Conservation (phyloP, 2,888 invertebrate species). For the Unio pictorum region DNA sequence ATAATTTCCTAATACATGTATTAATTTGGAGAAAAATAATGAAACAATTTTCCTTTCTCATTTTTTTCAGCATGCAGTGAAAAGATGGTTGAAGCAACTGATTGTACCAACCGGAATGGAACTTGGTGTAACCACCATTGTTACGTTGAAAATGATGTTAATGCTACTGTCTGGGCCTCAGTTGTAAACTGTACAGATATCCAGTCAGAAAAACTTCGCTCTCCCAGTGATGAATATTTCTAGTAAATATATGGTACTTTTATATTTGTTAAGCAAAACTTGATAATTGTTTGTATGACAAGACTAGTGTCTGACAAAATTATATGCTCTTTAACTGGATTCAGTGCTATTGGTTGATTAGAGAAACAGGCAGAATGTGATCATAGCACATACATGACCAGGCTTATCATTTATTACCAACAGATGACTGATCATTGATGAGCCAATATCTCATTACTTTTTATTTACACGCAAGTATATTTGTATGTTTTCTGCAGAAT, state of each 20-base stretch:
- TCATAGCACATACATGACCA: too few species aligned
- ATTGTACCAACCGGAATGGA: slow-evolving; percentile 70
- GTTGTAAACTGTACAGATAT: slow-evolving; percentile 30
- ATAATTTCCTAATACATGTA: too few species aligned
- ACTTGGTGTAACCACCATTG: slow-evolving; percentile 64
- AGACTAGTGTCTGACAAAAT: too few species aligned
- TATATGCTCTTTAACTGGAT: too few species aligned
- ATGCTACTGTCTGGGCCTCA: slow-evolving; percentile 14
- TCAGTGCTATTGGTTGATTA: too few species aligned
- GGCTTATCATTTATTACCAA: too few species aligned
- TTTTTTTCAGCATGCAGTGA: slow-evolving; percentile 28
- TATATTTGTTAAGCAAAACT: neutral
- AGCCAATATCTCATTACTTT: too few species aligned
- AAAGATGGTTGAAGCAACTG: slow-evolving; percentile 39
- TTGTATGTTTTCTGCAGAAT: too few species aligned
- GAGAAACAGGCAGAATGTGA: too few species aligned
- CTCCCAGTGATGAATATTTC: slow-evolving; percentile 75
- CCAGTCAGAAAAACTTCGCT: slow-evolving; percentile 21
- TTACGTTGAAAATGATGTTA: slow-evolving; percentile 12
- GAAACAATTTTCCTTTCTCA: neutral
- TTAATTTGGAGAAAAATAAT: neutral
- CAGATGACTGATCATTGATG: too few species aligned
- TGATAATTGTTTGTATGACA: too few species aligned
- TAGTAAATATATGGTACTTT: slow-evolving; percentile 66
- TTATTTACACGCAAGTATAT: too few species aligned